Percentiles rank a stretch among this genome's conserved stretches.
Conservation (phyloP, 2,797 vertebrate genomes). For the Caiman crocodilus region DNA sequence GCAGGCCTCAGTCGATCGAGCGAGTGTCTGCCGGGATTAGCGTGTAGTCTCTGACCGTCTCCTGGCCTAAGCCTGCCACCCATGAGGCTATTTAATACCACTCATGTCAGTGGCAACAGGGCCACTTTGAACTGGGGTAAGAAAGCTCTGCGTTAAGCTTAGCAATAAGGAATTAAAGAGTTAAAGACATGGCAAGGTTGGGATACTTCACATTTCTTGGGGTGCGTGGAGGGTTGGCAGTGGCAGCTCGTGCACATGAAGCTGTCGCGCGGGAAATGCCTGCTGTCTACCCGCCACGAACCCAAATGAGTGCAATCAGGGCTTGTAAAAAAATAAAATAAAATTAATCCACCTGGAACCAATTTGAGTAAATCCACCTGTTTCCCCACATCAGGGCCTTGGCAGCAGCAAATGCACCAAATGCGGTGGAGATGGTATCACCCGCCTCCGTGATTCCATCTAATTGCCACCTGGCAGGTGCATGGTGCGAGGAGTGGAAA, state of each 20-base stretch:
- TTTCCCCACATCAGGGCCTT: background rate
- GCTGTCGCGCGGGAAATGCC: background rate
- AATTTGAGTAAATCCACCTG: background rate
- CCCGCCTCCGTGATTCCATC: fast-evolving
- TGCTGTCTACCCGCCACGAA: background rate
- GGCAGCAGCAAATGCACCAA: background rate
- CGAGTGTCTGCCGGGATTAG: no score
- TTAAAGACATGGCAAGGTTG: background rate
- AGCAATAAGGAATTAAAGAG: no score
- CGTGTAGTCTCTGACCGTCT: no score
- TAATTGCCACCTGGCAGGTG: background rate
- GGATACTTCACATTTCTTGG: background rate
- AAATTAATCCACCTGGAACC: background rate
- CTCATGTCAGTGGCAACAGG: background rate
- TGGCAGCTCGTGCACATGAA: background rate
- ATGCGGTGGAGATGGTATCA: background rate
- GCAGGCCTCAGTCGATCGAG: no score
- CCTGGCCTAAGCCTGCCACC: background rate
- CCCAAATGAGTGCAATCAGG: background rate
- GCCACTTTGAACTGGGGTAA: background rate
- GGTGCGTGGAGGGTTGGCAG: background rate
- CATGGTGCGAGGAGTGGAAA: background rate
- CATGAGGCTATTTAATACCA: background rate
- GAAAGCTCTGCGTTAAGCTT: background rate
- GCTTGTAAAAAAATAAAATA: background rate